phyloP scores from a whole-genome alignment of 1,140 invertebrate genomes.

The Micrasema minimum region DNA sequence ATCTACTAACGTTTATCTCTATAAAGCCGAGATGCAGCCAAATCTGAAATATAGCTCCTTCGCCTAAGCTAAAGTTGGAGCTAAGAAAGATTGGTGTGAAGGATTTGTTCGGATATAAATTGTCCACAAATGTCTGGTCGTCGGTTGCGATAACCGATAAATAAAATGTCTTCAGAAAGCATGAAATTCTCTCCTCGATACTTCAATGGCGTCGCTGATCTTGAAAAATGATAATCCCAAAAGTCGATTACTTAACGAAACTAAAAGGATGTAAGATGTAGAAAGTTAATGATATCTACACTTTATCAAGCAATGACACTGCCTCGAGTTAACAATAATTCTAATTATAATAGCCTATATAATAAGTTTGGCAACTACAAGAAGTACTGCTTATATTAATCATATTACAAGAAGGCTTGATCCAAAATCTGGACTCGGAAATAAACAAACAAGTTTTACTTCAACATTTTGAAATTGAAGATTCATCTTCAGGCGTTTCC shows the following conservation, averaged over 20 bases:
- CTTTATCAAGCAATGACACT: too few species aligned
- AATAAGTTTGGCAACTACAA: too few species aligned
- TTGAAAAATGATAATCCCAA: constrained; percentile 16
- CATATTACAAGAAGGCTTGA: too few species aligned
- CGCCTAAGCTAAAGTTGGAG: background rate
- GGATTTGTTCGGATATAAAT: constrained; percentile 9
- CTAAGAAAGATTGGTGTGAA: constrained; percentile 19
- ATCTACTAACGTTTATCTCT: background rate
- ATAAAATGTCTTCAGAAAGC: constrained; percentile 17
- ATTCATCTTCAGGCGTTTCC: too few species aligned
- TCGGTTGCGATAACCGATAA: constrained; percentile 8
- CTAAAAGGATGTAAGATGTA: too few species aligned
- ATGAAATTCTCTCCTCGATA: background rate
- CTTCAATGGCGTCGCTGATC: constrained; percentile 10
- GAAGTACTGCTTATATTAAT: too few species aligned
- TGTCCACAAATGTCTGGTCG: background rate
- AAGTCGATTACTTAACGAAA: background rate
- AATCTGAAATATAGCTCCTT: constrained; percentile 9
- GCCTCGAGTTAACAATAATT: too few species aligned
- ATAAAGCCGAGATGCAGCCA: constrained; percentile 13
- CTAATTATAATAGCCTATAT: too few species aligned
- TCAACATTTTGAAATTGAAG: too few species aligned
- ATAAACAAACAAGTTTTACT: too few species aligned
- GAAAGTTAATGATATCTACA: too few species aligned
- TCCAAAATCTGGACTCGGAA: too few species aligned